Conservation (phyloP, 2,113 vertebrate species). For the Oreocharis arfaki region DNA sequence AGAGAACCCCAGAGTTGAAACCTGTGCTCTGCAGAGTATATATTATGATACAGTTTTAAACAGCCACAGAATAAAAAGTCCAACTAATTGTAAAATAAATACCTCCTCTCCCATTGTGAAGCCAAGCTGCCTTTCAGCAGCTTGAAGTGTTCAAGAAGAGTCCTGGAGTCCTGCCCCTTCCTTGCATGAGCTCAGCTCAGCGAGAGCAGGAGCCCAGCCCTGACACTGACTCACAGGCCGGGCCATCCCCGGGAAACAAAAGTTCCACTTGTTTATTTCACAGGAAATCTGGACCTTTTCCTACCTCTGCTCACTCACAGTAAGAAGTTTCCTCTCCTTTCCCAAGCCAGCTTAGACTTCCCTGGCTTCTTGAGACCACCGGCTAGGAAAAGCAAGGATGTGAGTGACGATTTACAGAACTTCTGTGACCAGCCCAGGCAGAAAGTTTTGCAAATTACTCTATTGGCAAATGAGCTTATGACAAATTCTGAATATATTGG, state of each 20-base stretch:
- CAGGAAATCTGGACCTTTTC: conserved; percentile 75
- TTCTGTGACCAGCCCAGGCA: background rate
- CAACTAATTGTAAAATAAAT: conserved; percentile 56
- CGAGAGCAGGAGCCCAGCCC: conserved; percentile 70
- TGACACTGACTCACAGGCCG: conserved; percentile 76
- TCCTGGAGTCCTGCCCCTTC: conserved; percentile 74
- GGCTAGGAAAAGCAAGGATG: background rate
- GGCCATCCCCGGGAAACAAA: conserved; percentile 78
- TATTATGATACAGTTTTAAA: background rate
- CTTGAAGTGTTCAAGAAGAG: conserved; percentile 63
- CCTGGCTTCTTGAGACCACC: background rate
- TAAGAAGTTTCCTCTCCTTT: conserved; percentile 56
- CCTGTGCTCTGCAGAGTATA: background rate
- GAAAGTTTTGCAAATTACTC: background rate
- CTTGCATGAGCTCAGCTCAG: conserved; percentile 71
- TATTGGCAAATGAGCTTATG: background rate
- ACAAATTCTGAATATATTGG: background rate
- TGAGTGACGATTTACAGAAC: background rate
- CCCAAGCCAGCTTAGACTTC: background rate
- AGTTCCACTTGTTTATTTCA: conserved; percentile 77
- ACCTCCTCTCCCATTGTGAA: conserved; percentile 83
- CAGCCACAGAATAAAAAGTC: background rate
- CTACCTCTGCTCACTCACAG: conserved; percentile 62
- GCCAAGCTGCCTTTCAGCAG: conserved; percentile 70
- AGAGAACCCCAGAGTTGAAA: background rate